A percentile compares a stretch with the other conserved stretches of the same genome.
These are phyloP conservation scores for Muscicapa striata DNA, from an alignment of 2,797 vertebrate genomes.

Conservation along the genomic window DNA sequence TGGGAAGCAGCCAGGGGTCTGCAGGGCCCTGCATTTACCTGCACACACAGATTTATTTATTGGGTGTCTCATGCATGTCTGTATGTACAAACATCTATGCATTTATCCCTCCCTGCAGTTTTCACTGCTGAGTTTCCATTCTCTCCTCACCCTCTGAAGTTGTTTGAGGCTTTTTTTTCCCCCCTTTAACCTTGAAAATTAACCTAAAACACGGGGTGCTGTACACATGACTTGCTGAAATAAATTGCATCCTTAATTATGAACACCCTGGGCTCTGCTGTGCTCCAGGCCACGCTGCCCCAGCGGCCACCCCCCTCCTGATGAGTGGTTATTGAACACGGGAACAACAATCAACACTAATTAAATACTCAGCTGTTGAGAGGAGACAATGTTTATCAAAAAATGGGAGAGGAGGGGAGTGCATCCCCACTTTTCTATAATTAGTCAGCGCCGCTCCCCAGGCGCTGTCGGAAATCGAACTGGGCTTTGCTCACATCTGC, in stretches of 20 bases:
- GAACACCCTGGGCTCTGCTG: conserved; percentile 65
- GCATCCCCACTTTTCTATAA: conserved; percentile 84
- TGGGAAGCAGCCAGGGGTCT: neutral
- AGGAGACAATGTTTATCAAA: conserved; percentile 85
- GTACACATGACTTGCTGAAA: conserved; percentile 76
- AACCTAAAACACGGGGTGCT: conserved; percentile 63
- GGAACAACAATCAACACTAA: conserved; percentile 92
- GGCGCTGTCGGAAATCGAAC: conserved; percentile 79
- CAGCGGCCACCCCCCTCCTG: conserved; percentile 81
- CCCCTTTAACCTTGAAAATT: conserved; percentile 75
- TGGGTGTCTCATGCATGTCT: fast-evolving
- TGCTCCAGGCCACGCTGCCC: conserved; percentile 82
- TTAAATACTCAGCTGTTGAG: conserved; percentile 91
- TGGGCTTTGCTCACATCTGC: conserved; percentile 57
- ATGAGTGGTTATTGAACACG: conserved; percentile 91
- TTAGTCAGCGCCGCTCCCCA: conserved; percentile 84
- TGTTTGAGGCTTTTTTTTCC: neutral
- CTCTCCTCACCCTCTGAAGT: neutral
- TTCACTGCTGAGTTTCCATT: neutral
- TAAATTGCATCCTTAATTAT: conserved; percentile 77
- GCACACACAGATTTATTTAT: fast-evolving
- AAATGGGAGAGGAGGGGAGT: conserved; percentile 68
- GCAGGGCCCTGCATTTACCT: fast-evolving
- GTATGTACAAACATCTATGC: fast-evolving
- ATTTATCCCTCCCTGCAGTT: neutral